Evolutionary conservation across 2,797 vertebrate species (phyloP), one percentile per base, ranked within the genome.

Genomic region (Neolamprologus multifasciatus): DNA sequence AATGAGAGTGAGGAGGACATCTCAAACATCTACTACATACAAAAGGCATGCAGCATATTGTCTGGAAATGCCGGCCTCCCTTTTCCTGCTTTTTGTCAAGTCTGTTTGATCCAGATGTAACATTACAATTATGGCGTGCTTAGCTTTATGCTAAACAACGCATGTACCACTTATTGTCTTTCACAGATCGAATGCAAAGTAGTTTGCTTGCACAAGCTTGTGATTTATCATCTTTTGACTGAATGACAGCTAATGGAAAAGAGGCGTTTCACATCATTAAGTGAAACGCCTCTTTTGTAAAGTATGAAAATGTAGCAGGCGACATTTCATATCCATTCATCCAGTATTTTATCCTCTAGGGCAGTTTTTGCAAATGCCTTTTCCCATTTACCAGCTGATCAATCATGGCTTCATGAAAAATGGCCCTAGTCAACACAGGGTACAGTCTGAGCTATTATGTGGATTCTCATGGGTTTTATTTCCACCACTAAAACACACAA

Each of bases 351-450:
- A 57, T 54, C 77, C 33, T 54, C 33, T 43, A 3, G 45, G 67
- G 51, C n/a, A 89, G 83, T 78, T 87, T 83, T 87, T 82, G 89
- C 80, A 64, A 85, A 85, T 87, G 91, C 79, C 84, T 80, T 85
- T 91, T 88, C 51, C 54, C 76, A 92, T 94, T 92, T 86, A 77
- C 16, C 50, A 83, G 88, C 82, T 89, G 94, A 93, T 83, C 95
- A 92, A 92, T 96, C 94, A 82, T 88, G 80, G 85, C 87, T 89
- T 92, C 52, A 85, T 87, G 86, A 95, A 87, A 82, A 92, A 95
- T 85, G 82, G 69, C 50, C 71, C 33, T 78, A 88, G 84, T 92
- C 85, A 85, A 81, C 77, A 48, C 64, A 52, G 6, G 29, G 62
- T 83, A 83, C 51, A 62, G 69, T 77, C 36, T 51, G 16, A 85